Conservation (phyloP, 1,140 invertebrate genomes). For the Microplitis mediator region DNA sequence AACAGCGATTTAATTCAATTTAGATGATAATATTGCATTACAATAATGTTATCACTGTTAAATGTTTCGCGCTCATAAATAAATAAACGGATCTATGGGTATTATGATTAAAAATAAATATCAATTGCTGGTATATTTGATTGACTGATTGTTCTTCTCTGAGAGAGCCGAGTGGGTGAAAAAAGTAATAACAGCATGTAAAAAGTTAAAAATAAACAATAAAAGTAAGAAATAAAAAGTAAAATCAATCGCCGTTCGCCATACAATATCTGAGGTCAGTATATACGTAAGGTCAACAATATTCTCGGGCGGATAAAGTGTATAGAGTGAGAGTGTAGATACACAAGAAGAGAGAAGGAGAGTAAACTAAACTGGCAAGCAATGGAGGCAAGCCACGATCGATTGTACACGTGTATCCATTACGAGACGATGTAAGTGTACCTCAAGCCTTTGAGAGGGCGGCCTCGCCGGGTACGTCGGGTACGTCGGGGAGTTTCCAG, state of each 20-base stretch:
- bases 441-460: slow-evolving; percentile 11
- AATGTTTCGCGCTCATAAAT: no score
- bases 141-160: no score
- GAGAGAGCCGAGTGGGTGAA: no score
- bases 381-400: slow-evolving; percentile 8
- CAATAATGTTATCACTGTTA: no score
- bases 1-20: no score
- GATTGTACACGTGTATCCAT: slow-evolving; percentile 24
- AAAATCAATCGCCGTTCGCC: background rate
- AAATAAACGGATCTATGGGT: no score
- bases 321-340: background rate
- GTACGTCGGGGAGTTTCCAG: slow-evolving; percentile 7
- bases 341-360: no score
- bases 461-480: background rate
- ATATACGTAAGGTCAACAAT: slow-evolving; percentile 13
- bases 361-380: background rate
- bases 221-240: background rate
- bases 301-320: slow-evolving; percentile 5
- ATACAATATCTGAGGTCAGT: background rate
- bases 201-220: background rate
- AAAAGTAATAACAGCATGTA: background rate
- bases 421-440: slow-evolving; percentile 16
- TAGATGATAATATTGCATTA: no score
- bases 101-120: no score
- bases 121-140: no score